Base-by-base conservation (phyloP, 2,888 invertebrate genomes). In the Agrochola circellaris region DNA sequence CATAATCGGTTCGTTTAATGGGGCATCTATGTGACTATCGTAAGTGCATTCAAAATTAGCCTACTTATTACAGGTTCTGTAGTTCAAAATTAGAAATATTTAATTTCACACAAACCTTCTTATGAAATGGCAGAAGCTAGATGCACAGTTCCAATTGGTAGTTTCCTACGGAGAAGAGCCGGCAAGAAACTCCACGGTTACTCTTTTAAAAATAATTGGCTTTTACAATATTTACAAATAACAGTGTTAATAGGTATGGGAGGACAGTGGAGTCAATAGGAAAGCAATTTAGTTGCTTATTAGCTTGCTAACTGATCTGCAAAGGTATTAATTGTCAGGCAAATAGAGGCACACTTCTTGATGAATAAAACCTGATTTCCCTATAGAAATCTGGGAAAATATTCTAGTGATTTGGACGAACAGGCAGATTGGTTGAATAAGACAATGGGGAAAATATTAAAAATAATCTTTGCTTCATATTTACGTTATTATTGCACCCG, bases 1-100 rank as follows among this genome's bases (percentile, higher is more conserved):
- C 79, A 38, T 76, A 75, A 74, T 75, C 42, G n/a, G n/a, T 61
- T 58, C 73, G 30, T 26, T 76, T 65, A 79, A 78, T 75, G 61
- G 79, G 34, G 13, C 60, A 61, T 56, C 26, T 26, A n/a, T 62
- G 71, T 42, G 17, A 48, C 51, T 64, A 51, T 11, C 17, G 42
- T 64, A 68, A 68, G n/a, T 83, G 83, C 78, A 86, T 77, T 67
- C 23, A 73, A 73, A 83, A 83, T 83, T 83, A 83, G 30, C 83
- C 86, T 58, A 83, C 71, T 42, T 83, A 66, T 13, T 8, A 66
- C 86, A 66, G 58, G 82, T 77, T 83, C 38, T 38, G 7, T 38
- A 38, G n/a, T 3, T 34, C 3, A 34, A 34, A 34, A 34, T 34
- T 34, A 2, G 3, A 34, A 34, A 34, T 30, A 30, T 30, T 30